These are phyloP conservation scores for Huso huso DNA, from an alignment of 2,797 vertebrate genomes.

Conservation along the genomic window DNA sequence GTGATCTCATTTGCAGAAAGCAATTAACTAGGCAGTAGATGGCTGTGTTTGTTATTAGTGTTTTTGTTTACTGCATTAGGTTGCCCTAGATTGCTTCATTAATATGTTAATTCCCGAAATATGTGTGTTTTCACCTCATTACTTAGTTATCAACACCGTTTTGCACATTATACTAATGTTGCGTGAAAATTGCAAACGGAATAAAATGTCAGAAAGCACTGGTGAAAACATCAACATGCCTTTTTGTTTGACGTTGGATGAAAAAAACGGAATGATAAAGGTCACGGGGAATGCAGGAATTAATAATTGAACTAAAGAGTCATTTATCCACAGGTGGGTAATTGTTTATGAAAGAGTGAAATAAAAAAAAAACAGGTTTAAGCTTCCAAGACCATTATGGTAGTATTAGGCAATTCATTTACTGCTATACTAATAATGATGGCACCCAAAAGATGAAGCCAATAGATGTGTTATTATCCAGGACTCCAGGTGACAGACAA, in stretches of 20 bases:
- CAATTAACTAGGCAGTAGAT: constrained; percentile 10
- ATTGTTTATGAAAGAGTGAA: not conserved
- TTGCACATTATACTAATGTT: constrained; percentile 59
- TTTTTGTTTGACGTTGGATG: not conserved
- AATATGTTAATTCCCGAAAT: constrained; percentile 60
- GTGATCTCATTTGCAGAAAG: constrained; percentile 15
- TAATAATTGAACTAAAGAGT: too few relatives aligned
- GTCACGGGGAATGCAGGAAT: too few relatives aligned
- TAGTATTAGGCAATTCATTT: too few relatives aligned
- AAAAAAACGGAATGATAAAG: too few relatives aligned
- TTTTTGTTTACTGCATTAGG: constrained; percentile 11
- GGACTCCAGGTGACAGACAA: too few relatives aligned
- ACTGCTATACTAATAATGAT: too few relatives aligned
- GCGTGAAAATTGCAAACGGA: constrained; percentile 56
- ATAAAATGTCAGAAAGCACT: constrained; percentile 40
- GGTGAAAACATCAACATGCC: constrained; percentile 13
- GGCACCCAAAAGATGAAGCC: too few relatives aligned
- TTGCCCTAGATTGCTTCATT: constrained; percentile 46
- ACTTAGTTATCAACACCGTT: constrained; percentile 58
- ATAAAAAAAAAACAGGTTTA: not conserved
- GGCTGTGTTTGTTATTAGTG: constrained; percentile 5
- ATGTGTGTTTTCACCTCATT: constrained; percentile 57
- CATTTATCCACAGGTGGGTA: too few relatives aligned
- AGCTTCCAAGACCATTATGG: too few relatives aligned
- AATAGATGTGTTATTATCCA: too few relatives aligned